Evolutionary conservation across 2,888 invertebrate species (phyloP), one percentile per base, ranked within the genome.

Genomic region (Agrochola lota): DNA sequence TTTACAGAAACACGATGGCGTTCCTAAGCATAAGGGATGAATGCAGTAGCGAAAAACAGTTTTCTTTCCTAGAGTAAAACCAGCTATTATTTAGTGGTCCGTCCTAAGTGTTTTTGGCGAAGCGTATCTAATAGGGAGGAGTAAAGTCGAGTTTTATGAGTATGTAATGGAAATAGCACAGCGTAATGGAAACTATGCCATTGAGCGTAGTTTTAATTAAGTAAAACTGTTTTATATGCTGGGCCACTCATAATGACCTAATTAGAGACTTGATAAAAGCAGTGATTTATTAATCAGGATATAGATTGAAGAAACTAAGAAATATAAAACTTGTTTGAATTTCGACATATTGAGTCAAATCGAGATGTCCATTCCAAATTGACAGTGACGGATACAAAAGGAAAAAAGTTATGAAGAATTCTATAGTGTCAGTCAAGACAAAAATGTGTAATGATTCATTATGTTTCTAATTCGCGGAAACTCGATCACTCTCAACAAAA

Each of bases 61-160:
- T n/a, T n/a, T 63, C 6, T 30, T 74, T 64, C 76, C 23, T 26
- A 17, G 20, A 15, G 17, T 26, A 23, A 66, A 59, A 30, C 30
- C 30, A 23, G 15, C 26, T 40, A 49, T 75, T 52, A 81, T 64
- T 75, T 59, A 75, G n/a, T 40, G 30, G 12, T 40, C 49, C 49
- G 1, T 2, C 8, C 35, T 46, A 76, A 78, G 78, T 82, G 77
- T 77, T 66, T 74, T 66, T 59, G 64, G 43, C 77, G 35, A 35
- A 60, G 59, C 59, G 35, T 76, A 1, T n/a, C 59, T 82, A 82
- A 78, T 52, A 77, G 52, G 35, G 59, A 63, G 11, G 77, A 26
- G n/a, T 26, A 43, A 59, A 35, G 30, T 46, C 17, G 23, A 60
- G 26, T 66, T 76, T 66, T 59, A 76, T 26, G 20, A 35, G 23